Evolutionary conservation across 2,797 vertebrate species (phyloP).

Genomic region (Gallirallus australis): DNA sequence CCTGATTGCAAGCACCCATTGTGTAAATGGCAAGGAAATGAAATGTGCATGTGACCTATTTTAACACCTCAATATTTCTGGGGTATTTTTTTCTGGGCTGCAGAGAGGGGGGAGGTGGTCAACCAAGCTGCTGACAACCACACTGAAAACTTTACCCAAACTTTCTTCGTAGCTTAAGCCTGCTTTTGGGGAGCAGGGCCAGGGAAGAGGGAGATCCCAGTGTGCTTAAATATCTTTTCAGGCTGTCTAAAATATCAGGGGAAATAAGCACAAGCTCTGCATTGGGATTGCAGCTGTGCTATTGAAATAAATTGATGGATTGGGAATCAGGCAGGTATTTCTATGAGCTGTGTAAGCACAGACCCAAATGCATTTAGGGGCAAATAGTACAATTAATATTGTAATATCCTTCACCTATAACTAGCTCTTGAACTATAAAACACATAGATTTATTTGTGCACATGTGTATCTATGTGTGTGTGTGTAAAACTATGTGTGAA

Average conservation of each 20-base stretch:
- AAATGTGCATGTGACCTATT: constrained; percentile 68
- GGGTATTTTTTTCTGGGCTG: constrained; percentile 19
- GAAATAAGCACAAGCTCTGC: constrained; percentile 71
- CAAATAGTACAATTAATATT: not conserved
- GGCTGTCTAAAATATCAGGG: constrained; percentile 72
- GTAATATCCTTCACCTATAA: not conserved
- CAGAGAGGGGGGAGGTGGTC: not conserved
- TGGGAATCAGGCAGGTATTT: not conserved
- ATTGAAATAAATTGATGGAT: not conserved
- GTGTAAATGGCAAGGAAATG: constrained; percentile 70
- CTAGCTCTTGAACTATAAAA: not conserved
- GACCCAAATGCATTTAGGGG: not conserved
- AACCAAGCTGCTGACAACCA: constrained; percentile 62
- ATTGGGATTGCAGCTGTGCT: constrained; percentile 53
- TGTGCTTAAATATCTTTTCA: constrained; percentile 74
- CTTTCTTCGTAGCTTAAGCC: constrained; percentile 15
- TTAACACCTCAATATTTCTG: constrained; percentile 79
- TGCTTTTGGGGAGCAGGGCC: not conserved
- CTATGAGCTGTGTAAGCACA: not conserved
- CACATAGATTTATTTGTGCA: not conserved
- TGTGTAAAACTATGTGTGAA: not conserved
- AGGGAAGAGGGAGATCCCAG: constrained; percentile 40
- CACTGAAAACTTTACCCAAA: constrained; percentile 63
- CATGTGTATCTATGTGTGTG: accelerated
- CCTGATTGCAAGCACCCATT: constrained; percentile 70